These are phyloP conservation scores for Drosophila monieri DNA, from an alignment of 2,888 invertebrate genomes.

Conservation along the genomic window DNA sequence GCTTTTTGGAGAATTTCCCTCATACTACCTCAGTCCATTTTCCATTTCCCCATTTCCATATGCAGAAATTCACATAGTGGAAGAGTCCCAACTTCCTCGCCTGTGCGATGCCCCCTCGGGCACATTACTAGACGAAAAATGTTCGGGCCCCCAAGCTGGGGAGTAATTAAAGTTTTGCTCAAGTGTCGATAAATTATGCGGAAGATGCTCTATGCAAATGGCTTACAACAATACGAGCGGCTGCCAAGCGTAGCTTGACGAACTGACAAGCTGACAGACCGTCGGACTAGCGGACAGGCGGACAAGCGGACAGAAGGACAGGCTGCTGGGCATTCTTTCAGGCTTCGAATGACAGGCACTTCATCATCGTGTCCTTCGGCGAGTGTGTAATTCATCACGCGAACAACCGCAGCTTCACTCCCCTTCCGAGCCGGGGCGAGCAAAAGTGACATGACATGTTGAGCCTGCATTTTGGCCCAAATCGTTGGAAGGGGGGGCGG, in stretches of 20 bases:
- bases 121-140: conserved; percentile 52
- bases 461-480: conserved; percentile 64
- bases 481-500: conserved; percentile 9
- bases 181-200: conserved; percentile 80
- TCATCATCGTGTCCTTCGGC: conserved; percentile 79
- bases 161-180: conserved; percentile 78
- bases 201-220: conserved; percentile 73
- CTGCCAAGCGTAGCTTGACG: conserved; percentile 32
- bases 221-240: conserved; percentile 54
- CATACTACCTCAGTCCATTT: conserved; percentile 6
- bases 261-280: conserved; percentile 35
- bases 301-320: conserved; percentile 6
- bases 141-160: conserved; percentile 40
- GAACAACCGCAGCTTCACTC: conserved; percentile 73
- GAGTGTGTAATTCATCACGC: conserved; percentile 79
- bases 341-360: conserved; percentile 79
- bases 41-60: conserved; percentile 59
- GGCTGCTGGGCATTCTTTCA: conserved; percentile 74
- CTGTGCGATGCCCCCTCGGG: conserved; percentile 11
- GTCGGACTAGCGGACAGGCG: conserved; percentile 3
- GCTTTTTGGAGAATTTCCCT: conserved; percentile 32
- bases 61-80: conserved; percentile 64
- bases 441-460: conserved; percentile 70
- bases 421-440: conserved; percentile 4
- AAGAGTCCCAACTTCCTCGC: conserved; percentile 8